Percentiles rank a stretch among this genome's conserved stretches.
phyloP scores from a whole-genome alignment of 2,888 invertebrate species.

The Cybosia mesomella region DNA sequence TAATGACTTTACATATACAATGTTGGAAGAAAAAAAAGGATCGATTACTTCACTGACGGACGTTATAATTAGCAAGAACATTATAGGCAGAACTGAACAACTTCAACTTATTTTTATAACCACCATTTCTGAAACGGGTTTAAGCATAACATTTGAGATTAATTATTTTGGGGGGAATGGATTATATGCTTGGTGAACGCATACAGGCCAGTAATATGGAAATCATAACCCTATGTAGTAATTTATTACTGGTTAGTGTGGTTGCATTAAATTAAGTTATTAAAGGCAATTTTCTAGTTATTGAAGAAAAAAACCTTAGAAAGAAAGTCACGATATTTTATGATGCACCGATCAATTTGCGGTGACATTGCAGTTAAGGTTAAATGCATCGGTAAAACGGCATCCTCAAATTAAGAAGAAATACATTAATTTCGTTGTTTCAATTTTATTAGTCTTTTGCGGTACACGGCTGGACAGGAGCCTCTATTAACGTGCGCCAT shows the following conservation, averaged over 20 bases:
- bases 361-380: no score
- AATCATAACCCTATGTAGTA: conserved; percentile 60
- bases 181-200: conserved; percentile 59
- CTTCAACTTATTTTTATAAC: conserved; percentile 25
- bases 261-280: conserved; percentile 34
- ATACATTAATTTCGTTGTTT: not conserved
- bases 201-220: conserved; percentile 47
- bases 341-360: no score
- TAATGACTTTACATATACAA: not conserved
- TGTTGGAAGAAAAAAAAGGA: not conserved
- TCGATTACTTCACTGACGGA: conserved; percentile 15
- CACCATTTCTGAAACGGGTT: conserved; percentile 49
- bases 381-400: not conserved
- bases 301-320: no score
- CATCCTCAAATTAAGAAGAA: not conserved
- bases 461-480: not conserved
- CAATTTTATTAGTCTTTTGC: not conserved
- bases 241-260: conserved; percentile 23
- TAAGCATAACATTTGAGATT: conserved; percentile 58
- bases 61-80: conserved; percentile 35
- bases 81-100: conserved; percentile 18
- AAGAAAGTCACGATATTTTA: not conserved
- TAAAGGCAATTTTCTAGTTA: conserved; percentile 14
- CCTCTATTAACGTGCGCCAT: no score
- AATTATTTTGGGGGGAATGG: conserved; percentile 64